A percentile compares a stretch with the other conserved stretches of the same genome.
Conservation (phyloP, 2,113 vertebrate genomes). For the Gobiocypris rarus region DNA sequence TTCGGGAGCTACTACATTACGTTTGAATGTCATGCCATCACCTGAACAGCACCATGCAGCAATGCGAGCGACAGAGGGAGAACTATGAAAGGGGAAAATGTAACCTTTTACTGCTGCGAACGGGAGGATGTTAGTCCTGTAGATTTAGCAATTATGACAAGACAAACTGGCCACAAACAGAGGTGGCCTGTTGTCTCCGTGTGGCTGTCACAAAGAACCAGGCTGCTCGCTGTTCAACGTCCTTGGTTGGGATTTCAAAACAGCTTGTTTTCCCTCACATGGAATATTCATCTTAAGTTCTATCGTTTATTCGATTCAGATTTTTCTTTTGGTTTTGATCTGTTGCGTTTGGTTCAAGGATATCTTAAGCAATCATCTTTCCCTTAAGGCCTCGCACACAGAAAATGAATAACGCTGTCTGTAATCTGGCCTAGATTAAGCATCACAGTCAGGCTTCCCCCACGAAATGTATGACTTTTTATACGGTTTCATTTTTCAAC, state of each 20-base stretch:
- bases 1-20: not conserved
- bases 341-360: slow-evolving; percentile 24
- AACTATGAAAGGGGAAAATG: not conserved
- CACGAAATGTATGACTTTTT: slow-evolving; percentile 51
- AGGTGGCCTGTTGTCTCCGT: slow-evolving; percentile 13
- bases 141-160: slow-evolving; percentile 29
- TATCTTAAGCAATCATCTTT: slow-evolving; percentile 33
- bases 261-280: not conserved
- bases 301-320: not conserved
- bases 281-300: not conserved
- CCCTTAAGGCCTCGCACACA: slow-evolving; percentile 43
- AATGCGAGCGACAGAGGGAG: not conserved
- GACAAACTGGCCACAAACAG: not conserved
- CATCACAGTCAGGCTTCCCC: slow-evolving; percentile 57
- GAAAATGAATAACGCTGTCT: slow-evolving; percentile 47
- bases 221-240: not conserved
- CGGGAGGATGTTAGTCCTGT: slow-evolving; percentile 13
- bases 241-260: slow-evolving; percentile 13
- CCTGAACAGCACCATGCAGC: not conserved
- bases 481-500: slow-evolving; percentile 59
- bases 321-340: slow-evolving; percentile 22
- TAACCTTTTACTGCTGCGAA: slow-evolving; percentile 19
- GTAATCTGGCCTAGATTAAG: slow-evolving; percentile 69
- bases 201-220: not conserved
- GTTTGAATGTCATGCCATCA: slow-evolving; percentile 40